Percentiles rank a stretch among this genome's conserved stretches.
Conservation (phyloP, 2,113 vertebrate genomes). For the Anguilla rostrata region DNA sequence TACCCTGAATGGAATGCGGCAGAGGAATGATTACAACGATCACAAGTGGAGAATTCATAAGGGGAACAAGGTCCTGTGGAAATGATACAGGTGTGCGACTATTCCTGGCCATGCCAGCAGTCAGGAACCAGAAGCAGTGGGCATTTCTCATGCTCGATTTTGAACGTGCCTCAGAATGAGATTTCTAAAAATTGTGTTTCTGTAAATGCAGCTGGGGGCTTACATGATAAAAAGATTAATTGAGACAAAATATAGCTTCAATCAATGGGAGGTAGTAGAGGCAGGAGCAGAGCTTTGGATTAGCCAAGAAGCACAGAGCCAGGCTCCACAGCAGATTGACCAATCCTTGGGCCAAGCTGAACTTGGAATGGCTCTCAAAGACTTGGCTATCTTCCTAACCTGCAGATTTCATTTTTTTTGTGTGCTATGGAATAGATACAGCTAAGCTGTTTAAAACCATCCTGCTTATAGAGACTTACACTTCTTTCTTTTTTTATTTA, state of each 20-base stretch:
- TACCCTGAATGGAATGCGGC: background rate
- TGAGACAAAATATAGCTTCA: constrained; percentile 55
- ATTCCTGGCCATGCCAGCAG: constrained; percentile 1
- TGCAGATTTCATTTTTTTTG: constrained; percentile 17
- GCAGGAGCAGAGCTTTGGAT: constrained; percentile 48
- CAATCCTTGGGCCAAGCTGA: constrained; percentile 49
- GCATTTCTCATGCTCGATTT: constrained; percentile 48
- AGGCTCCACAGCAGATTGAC: constrained; percentile 55
- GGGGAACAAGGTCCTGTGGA: constrained; percentile 58
- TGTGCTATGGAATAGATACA: constrained; percentile 27
- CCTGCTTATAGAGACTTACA: constrained; percentile 21
- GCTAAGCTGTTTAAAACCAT: constrained; percentile 34
- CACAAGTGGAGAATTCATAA: background rate
- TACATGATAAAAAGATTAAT: constrained; percentile 67
- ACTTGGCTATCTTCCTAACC: constrained; percentile 47
- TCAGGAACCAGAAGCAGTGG: background rate
- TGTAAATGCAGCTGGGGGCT: constrained; percentile 52
- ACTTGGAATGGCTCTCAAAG: constrained; percentile 57
- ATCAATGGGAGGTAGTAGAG: constrained; percentile 45
- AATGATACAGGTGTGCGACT: constrained; percentile 39
- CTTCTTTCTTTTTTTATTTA: constrained; percentile 17
- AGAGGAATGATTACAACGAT: background rate
- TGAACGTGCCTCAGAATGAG: constrained; percentile 51
- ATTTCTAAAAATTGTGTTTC: constrained; percentile 43
- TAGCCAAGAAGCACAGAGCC: constrained; percentile 51